A percentile compares a stretch with the other conserved stretches of the same genome.
Conservation (phyloP, 2,888 invertebrate species). For the Sarcophaga variegata region DNA sequence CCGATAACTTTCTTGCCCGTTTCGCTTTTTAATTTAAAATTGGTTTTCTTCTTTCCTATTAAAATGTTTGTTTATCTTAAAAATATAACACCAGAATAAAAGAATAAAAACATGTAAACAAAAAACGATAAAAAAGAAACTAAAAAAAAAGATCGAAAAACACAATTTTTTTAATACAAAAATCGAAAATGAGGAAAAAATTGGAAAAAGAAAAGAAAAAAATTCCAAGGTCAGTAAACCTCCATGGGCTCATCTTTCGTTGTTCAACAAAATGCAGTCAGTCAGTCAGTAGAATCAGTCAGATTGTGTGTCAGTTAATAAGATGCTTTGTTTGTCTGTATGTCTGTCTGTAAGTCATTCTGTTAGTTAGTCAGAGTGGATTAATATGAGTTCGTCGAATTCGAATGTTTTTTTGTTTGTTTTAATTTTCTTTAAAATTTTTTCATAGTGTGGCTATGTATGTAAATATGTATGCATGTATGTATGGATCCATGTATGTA, state of each 20-base stretch:
- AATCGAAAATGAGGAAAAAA: slow-evolving; percentile 18
- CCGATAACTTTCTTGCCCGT: slow-evolving; percentile 13
- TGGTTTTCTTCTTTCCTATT: slow-evolving; percentile 22
- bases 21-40: slow-evolving; percentile 9
- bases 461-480: no score
- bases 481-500: neutral
- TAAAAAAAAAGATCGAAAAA: slow-evolving; percentile 40
- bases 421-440: slow-evolving; percentile 14
- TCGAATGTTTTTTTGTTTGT: neutral
- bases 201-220: neutral
- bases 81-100: slow-evolving; percentile 51
- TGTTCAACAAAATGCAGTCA: slow-evolving; percentile 45
- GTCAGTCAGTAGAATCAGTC: neutral
- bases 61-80: slow-evolving; percentile 64
- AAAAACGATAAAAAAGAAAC: slow-evolving; percentile 20
- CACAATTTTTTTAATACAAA: slow-evolving; percentile 18
- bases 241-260: slow-evolving; percentile 54
- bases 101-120: slow-evolving; percentile 48
- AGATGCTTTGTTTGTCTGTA: no score
- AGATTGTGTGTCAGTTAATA: neutral
- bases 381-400: slow-evolving; percentile 26
- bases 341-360: neutral
- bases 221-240: slow-evolving; percentile 67
- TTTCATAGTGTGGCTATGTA: neutral
- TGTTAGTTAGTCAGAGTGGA: slow-evolving; percentile 35